A percentile compares a stretch with the other conserved stretches of the same genome.
phyloP scores from a whole-genome alignment of 2,888 invertebrate genomes.

The Timema podura region DNA sequence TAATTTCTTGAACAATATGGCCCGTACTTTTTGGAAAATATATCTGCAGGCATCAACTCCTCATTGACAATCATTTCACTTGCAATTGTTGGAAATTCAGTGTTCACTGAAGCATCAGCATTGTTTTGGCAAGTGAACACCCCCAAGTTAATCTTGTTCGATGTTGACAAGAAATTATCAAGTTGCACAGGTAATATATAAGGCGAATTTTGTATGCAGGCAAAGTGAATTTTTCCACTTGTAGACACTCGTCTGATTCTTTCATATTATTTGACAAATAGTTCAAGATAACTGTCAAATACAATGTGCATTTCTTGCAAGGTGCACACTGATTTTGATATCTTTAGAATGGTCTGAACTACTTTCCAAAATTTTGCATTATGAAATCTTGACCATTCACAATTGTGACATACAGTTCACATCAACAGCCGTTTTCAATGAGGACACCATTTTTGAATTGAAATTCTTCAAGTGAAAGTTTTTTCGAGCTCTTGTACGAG shows the following conservation, averaged over 20 bases:
- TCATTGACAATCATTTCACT: conserved; percentile 7
- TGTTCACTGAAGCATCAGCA: not conserved
- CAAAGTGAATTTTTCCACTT: not conserved
- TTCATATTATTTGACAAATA: not conserved
- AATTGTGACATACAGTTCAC: not conserved
- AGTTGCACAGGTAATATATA: not conserved
- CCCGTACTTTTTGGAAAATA: not conserved
- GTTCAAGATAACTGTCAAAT: not conserved
- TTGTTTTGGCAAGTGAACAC: not conserved
- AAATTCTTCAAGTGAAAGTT: not conserved
- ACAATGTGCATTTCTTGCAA: not conserved
- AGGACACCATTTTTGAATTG: not conserved
- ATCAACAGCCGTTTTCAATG: not conserved
- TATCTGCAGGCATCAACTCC: not conserved
- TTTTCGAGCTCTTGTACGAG: not conserved
- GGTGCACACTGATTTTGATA: not conserved
- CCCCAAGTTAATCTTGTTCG: not conserved
- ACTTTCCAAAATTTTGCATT: not conserved
- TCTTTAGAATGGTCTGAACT: not conserved
- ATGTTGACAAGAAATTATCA: not conserved
- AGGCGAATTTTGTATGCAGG: not conserved
- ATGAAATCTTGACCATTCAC: not conserved
- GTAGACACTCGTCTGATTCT: not conserved
- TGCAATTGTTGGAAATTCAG: conserved; percentile 7
- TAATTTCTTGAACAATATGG: conserved; percentile 6